Base-by-base conservation (phyloP, 2,888 invertebrate species). In the Saturnia pavonia region DNA sequence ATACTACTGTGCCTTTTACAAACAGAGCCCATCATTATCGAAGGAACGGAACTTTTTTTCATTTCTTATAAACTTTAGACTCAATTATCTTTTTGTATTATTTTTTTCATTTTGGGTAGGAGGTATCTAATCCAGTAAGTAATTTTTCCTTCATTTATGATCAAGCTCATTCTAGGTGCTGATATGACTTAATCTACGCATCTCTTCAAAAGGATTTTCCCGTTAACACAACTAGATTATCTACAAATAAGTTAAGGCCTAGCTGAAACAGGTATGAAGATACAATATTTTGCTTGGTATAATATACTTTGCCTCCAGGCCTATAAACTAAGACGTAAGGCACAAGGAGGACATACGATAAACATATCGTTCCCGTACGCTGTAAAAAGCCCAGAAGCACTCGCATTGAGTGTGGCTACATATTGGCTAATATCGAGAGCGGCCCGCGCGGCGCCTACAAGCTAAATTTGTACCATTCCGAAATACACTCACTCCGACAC, bases 391-490 rank as follows among this genome's bases (percentile, higher is more conserved):
- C 34, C 43, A 11, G 12, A 74, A 71, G 73, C 73, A 73, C 74
- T 76, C 76, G 75, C 78, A 77, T 77, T 76, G 77, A 84, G 76
- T 77, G 82, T 83, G 81, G 84, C 85, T 85, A 85, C 85, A 88
- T 87, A 89, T 90, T 86, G 85, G 86, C 83, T 83, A 85, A 88
- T 85, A 90, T 86, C 82, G 83, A 85, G 84, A 77, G 82, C 82
- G 83, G 80, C 75, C 82, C 81, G 80, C 79, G 77, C 82, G 84
- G 88, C 88, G 86, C 90, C 88, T 86, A 83, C 77, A 81, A 84
- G 90, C 91, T 93, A 93, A 92, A 93, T 93, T 91, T 91, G 92
- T 92, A 90, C 90, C 86, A 89, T 89, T 91, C 92, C 88, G 86
- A 91, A 93, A 92, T 92, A 91, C 91, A 91, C 89, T 90, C 88